Percentiles rank a stretch among this genome's conserved stretches.
Evolutionary conservation across 2,113 vertebrate species (phyloP).

Genomic region (Proterorhinus semilunaris): DNA sequence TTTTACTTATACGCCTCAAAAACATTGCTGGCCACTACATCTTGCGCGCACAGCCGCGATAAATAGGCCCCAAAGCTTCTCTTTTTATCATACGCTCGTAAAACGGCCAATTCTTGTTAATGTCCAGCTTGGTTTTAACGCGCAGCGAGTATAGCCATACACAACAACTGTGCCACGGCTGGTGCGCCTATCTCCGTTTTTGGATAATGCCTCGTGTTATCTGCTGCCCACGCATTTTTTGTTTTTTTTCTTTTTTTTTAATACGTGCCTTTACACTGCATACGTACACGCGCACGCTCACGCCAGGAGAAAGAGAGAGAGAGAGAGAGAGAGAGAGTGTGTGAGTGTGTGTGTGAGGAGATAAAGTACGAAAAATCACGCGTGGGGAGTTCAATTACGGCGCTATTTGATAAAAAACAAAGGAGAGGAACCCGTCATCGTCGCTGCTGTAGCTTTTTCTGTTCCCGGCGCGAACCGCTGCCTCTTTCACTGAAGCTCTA

Average conservation of each 20-base stretch:
- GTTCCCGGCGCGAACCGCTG: too few species aligned
- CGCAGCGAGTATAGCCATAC: background rate
- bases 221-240: conserved; percentile 55
- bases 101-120: background rate
- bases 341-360: background rate
- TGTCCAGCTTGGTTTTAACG: background rate
- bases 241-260: too few species aligned
- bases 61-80: background rate
- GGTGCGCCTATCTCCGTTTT: background rate
- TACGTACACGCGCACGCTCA: conserved; percentile 19
- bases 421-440: background rate
- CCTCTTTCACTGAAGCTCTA: too few species aligned
- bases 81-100: background rate
- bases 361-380: background rate
- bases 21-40: too few species aligned
- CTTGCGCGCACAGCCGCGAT: background rate
- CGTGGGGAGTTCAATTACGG: conserved; percentile 52
- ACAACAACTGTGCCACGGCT: background rate
- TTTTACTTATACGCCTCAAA: too few species aligned
- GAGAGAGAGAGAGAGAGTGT: too few species aligned
- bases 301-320: background rate
- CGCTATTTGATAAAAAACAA: conserved; percentile 34
- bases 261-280: conserved; percentile 19
- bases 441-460: conserved; percentile 37
- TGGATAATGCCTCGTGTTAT: conserved; percentile 22